A percentile compares a stretch with the other conserved stretches of the same genome.
Evolutionary conservation across 2,797 vertebrate genomes (phyloP).

Genomic region (Muraenolepis orangiensis): DNA sequence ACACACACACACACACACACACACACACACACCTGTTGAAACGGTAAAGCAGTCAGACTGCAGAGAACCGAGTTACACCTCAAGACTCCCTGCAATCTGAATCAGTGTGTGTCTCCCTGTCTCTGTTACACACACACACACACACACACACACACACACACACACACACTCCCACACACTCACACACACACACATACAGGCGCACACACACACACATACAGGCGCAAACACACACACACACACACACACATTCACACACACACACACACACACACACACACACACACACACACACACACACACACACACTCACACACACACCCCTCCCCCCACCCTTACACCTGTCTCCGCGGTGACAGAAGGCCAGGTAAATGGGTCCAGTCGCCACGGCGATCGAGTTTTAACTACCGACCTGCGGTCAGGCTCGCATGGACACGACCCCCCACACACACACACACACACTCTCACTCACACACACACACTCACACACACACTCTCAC

Average conservation of each 20-base stretch:
- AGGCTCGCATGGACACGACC: slow-evolving; percentile 25
- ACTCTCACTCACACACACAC: too few species aligned
- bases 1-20: slow-evolving; percentile 42
- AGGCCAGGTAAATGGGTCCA: slow-evolving; percentile 34
- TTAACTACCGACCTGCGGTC: slow-evolving; percentile 42
- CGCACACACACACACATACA: too few species aligned
- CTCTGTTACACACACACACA: slow-evolving; percentile 36
- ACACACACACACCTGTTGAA: slow-evolving; percentile 12
- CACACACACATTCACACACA: slow-evolving; percentile 38
- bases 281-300: background rate
- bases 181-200: slow-evolving; percentile 33
- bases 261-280: slow-evolving; percentile 32
- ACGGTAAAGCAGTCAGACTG: background rate
- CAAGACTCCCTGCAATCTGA: slow-evolving; percentile 41
- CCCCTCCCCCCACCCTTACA: slow-evolving; percentile 50
- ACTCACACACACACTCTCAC: too few species aligned
- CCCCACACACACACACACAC: too few species aligned
- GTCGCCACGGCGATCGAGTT: slow-evolving; percentile 40
- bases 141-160: background rate
- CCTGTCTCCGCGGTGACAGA: slow-evolving; percentile 49
- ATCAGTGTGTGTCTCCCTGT: slow-evolving; percentile 13
- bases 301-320: background rate
- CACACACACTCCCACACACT: slow-evolving; percentile 39
- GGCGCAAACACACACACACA: background rate
- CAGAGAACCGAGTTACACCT: background rate